phyloP scores from a whole-genome alignment of 2,888 invertebrate species.

The Polylopha cassiicola region DNA sequence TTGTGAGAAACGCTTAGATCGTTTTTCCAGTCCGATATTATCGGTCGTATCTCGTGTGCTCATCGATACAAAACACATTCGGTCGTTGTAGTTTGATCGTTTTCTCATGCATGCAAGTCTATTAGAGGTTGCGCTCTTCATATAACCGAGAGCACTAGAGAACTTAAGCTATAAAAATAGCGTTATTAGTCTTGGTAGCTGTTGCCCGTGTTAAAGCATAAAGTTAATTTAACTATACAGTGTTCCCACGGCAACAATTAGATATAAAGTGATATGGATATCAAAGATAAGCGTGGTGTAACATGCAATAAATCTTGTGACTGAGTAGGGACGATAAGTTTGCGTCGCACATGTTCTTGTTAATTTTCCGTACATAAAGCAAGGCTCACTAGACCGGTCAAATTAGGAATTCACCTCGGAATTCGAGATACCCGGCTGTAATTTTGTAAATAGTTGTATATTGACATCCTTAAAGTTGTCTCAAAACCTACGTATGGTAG shows the following conservation, averaged over 20 bases:
- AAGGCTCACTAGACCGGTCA: no score
- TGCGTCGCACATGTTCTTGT: constrained; percentile 56
- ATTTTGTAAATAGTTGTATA: no score
- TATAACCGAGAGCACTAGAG: constrained; percentile 5
- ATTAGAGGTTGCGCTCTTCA: constrained; percentile 2
- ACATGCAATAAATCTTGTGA: constrained; percentile 52
- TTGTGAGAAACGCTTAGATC: constrained; percentile 1
- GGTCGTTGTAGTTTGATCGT: constrained; percentile 1
- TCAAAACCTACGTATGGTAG: no score
- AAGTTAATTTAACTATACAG: constrained; percentile 6
- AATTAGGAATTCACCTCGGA: no score
- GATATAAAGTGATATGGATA: constrained; percentile 32
- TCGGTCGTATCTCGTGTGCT: not conserved
- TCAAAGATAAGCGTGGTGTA: constrained; percentile 35
- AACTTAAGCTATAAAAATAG: constrained; percentile 14
- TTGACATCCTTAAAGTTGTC: no score
- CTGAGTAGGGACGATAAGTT: constrained; percentile 41
- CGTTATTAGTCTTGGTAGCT: constrained; percentile 17
- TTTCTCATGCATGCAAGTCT: constrained; percentile 8
- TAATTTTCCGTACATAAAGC: constrained; percentile 45
- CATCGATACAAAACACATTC: constrained; percentile 7
- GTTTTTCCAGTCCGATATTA: not conserved
- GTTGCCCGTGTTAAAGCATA: constrained; percentile 21
- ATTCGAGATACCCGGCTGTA: no score
- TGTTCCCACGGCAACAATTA: constrained; percentile 21